Percentiles rank a stretch among this genome's conserved stretches.
Conservation (phyloP, 2,797 vertebrate species). For the Fringilla coelebs region DNA sequence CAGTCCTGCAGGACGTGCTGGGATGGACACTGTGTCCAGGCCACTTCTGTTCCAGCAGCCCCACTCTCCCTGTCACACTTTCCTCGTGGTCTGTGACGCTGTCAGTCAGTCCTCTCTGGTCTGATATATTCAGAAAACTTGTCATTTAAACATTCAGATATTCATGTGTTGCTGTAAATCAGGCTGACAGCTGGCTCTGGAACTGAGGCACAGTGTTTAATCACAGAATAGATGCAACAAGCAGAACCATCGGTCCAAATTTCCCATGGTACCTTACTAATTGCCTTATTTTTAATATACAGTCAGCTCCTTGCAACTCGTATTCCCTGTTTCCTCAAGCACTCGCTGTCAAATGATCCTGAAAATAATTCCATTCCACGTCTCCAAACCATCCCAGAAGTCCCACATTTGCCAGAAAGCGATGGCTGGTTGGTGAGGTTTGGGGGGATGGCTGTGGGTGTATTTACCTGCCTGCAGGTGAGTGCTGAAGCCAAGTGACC, state of each 20-base stretch:
- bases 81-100: neutral
- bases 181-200: neutral
- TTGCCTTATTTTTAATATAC: neutral
- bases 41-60: neutral
- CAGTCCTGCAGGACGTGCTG: neutral
- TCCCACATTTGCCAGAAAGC: neutral
- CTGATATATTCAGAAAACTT: constrained; percentile 22
- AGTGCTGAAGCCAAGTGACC: neutral
- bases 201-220: neutral
- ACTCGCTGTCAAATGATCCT: neutral
- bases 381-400: neutral
- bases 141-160: constrained; percentile 14
- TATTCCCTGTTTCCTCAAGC: neutral
- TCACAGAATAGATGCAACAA: neutral
- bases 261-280: neutral
- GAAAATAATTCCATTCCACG: neutral
- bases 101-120: neutral
- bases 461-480: neutral
- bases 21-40: neutral
- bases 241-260: neutral
- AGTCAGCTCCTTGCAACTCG: neutral
- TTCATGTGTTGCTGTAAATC: constrained; percentile 12
- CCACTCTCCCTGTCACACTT: neutral
- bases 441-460: neutral
- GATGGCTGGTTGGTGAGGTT: neutral